Evolutionary conservation across 1,140 invertebrate genomes (phyloP).

Genomic region (Heliconius hewitsoni): DNA sequence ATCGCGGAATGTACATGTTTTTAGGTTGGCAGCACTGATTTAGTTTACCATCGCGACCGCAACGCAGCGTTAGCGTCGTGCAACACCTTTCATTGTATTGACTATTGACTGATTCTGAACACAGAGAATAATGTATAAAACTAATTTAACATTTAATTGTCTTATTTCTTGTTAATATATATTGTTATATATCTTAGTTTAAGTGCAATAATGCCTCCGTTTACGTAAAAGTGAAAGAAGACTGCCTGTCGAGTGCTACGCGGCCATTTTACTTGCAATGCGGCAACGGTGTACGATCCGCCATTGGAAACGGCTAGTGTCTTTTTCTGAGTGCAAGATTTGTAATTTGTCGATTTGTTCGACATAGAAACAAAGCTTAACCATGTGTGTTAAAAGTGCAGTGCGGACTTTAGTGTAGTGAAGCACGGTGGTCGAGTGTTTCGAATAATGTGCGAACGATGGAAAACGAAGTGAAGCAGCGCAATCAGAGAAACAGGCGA

Average conservation of each 20-base stretch:
- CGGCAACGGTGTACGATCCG: slow-evolving; percentile 86
- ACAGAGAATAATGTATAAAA: slow-evolving; percentile 83
- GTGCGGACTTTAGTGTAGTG: slow-evolving; percentile 82
- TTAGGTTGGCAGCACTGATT: slow-evolving; percentile 73
- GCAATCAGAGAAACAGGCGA: slow-evolving; percentile 90
- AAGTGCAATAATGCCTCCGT: slow-evolving; percentile 78
- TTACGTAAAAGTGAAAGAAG: slow-evolving; percentile 78
- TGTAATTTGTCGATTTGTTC: slow-evolving; percentile 78
- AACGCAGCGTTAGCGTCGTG: slow-evolving; percentile 78
- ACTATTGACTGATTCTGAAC: slow-evolving; percentile 82
- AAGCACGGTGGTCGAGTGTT: slow-evolving; percentile 81
- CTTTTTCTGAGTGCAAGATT: slow-evolving; percentile 82
- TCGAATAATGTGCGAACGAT: slow-evolving; percentile 84
- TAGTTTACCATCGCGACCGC: slow-evolving; percentile 81
- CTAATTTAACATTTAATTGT: slow-evolving; percentile 81
- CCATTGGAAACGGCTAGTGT: slow-evolving; percentile 86
- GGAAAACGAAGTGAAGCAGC: slow-evolving; percentile 91
- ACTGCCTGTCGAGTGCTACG: slow-evolving; percentile 81
- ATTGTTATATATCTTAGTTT: slow-evolving; percentile 77
- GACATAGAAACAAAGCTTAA: slow-evolving; percentile 72
- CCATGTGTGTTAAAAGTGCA: slow-evolving; percentile 80
- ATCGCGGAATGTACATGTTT: slow-evolving; percentile 67
- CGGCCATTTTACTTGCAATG: slow-evolving; percentile 87
- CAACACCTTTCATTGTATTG: slow-evolving; percentile 85
- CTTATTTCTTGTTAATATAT: slow-evolving; percentile 79